Conservation (phyloP, 2,113 vertebrate genomes). For the Perca fluviatilis region DNA sequence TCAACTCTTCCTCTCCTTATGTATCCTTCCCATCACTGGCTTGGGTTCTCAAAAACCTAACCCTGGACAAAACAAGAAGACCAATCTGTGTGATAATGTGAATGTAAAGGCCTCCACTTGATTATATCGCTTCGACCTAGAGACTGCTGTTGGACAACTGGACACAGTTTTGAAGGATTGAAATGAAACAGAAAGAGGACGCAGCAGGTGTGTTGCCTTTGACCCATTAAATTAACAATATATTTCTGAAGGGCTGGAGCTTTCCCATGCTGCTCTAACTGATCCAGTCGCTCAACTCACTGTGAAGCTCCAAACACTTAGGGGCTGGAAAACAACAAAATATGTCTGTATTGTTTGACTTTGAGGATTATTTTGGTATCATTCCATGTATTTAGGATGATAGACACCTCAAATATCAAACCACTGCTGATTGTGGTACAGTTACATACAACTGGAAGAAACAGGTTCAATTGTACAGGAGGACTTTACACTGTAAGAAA, state of each 20-base stretch:
- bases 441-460: conserved; percentile 22
- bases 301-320: conserved; percentile 72
- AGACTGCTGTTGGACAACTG: conserved; percentile 35
- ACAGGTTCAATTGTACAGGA: conserved; percentile 11
- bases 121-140: conserved; percentile 42
- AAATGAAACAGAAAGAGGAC: conserved; percentile 43
- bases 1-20: conserved; percentile 42
- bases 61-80: conserved; percentile 51
- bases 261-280: conserved; percentile 78
- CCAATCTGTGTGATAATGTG: conserved; percentile 61
- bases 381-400: conserved; percentile 38
- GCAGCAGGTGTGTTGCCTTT: conserved; percentile 74
- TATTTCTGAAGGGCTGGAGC: conserved; percentile 83
- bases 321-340: conserved; percentile 61
- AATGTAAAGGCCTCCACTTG: conserved; percentile 57
- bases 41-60: conserved; percentile 42
- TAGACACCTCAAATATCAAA: conserved; percentile 35
- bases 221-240: conserved; percentile 64
- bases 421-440: conserved; percentile 38
- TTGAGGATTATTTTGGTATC: conserved; percentile 48
- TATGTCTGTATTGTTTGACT: conserved; percentile 56
- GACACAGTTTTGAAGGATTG: conserved; percentile 40
- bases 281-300: conserved; percentile 74
- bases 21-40: conserved; percentile 49
- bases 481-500: conserved; percentile 39